Evolutionary conservation across 2,113 vertebrate species (phyloP), one percentile per base, ranked within the genome.

Genomic region (Ochotona princeps): DNA sequence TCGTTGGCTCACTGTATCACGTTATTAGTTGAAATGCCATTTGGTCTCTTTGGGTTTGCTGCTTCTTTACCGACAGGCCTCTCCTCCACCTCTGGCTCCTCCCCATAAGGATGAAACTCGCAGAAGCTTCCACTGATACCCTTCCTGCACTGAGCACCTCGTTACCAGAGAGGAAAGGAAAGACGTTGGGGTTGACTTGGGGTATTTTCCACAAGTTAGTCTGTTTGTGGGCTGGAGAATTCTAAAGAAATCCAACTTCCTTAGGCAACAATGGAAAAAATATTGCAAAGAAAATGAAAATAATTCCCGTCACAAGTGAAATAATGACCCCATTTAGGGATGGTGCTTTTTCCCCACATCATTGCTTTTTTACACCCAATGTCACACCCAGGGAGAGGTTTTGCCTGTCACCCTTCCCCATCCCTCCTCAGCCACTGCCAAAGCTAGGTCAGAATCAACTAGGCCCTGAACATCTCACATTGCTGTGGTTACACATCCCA

Each of bases 391-490:
- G 13, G 23, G 73, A 1, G 66, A 47, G 18, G 17, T 18, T 28
- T 32, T 66, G 49, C 6, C 17, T 5, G 67, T 18, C 11, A 44
- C 38, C 6, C 38, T 44, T 44, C 38, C 38, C 38, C 38, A 44
- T 44, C 38, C 38, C 38, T 44, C 38, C 38, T 44, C 38, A 44
- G 38, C 38, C 38, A 44, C 6, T 4, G 13, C 35, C 23, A 28
- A 21, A 4, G 7, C 18, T 4, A 30, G 21, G 49, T 18, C 15
- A 11, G 5, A 38, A 18, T 14, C 9, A 1, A 1, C 6, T 14
- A 21, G 18, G 21, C 23, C 44, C 7, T 11, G 11, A 66, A 9
- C 47, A 10, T 47, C 32, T 5, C 25, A 30, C 20, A 32, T 3
- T 14, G 23, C 35, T 12, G 14, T n/a, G 25, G 4, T 20, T 8